These are phyloP conservation scores for Drosophila pruinosa DNA, from an alignment of 1,140 invertebrate species.

Conservation along the genomic window DNA sequence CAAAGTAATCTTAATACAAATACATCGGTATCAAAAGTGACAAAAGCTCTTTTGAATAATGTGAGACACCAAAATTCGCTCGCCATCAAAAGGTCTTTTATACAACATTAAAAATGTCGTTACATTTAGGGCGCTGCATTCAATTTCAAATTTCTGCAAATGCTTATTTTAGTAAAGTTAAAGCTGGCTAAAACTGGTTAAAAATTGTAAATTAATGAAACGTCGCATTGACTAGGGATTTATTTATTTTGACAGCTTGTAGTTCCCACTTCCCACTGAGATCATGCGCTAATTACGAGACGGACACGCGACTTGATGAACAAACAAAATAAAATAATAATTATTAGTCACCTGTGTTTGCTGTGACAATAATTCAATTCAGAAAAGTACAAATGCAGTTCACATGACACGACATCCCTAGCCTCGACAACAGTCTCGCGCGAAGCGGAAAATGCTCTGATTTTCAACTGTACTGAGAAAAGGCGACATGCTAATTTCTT, in stretches of 20 bases:
- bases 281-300: conserved; percentile 59
- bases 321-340: conserved; percentile 17
- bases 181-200: not conserved
- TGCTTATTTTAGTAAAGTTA: not conserved
- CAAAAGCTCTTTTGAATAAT: not conserved
- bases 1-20: too few relatives aligned
- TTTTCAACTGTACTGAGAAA: conserved; percentile 34
- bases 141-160: not conserved
- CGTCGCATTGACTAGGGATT: not conserved
- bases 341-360: conserved; percentile 55
- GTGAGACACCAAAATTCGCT: not conserved
- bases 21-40: too few relatives aligned
- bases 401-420: conserved; percentile 57
- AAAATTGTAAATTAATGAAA: not conserved
- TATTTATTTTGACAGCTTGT: conserved; percentile 21
- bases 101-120: not conserved
- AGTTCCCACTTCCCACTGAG: conserved; percentile 23
- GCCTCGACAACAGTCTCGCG: conserved; percentile 5
- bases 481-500: conserved; percentile 50
- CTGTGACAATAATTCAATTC: conserved; percentile 23
- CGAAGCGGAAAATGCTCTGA: conserved; percentile 44
- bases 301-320: conserved; percentile 60
- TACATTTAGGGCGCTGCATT: not conserved
- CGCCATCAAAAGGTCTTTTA: not conserved
- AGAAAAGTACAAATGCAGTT: conserved; percentile 20